phyloP scores from a whole-genome alignment of 2,888 invertebrate genomes.

The Ochlodes sylvanus region DNA sequence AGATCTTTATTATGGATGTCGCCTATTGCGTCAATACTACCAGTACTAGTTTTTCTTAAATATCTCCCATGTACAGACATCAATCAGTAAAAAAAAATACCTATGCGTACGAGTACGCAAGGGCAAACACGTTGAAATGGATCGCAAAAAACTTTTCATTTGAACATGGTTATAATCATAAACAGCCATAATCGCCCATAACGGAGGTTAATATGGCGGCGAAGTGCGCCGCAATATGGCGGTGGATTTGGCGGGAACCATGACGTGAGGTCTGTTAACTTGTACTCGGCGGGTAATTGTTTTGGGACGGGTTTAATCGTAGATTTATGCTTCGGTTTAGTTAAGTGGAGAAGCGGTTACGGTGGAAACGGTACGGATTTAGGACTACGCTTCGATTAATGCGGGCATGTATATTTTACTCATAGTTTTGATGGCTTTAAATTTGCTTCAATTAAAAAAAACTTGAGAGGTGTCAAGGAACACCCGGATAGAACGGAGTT shows the following conservation, averaged over 20 bases:
- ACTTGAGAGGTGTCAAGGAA: too few species aligned
- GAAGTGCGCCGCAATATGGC: conserved; percentile 45
- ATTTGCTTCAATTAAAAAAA: too few species aligned
- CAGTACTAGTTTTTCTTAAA: too few species aligned
- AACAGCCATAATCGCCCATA: conserved; percentile 54
- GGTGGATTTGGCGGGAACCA: conserved; percentile 45
- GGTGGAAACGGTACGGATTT: background rate
- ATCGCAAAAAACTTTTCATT: background rate
- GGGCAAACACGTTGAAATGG: background rate
- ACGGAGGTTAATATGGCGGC: conserved; percentile 23
- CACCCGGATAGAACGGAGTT: too few species aligned
- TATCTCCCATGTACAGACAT: too few species aligned
- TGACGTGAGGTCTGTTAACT: conserved; percentile 46
- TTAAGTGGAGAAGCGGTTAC: background rate
- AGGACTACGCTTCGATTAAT: background rate
- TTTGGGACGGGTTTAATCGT: conserved; percentile 39
- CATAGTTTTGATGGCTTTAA: too few species aligned
- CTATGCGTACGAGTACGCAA: too few species aligned
- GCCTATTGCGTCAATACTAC: too few species aligned
- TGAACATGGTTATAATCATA: conserved; percentile 49
- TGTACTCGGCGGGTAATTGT: conserved; percentile 47
- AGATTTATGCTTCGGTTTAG: conserved; percentile 29
- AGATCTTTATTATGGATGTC: too few species aligned
- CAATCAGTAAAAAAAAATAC: too few species aligned
- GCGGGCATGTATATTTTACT: too few species aligned